A percentile compares a stretch with the other conserved stretches of the same genome.
Evolutionary conservation across 2,797 vertebrate species (phyloP).

Genomic region (Alosa sapidissima): DNA sequence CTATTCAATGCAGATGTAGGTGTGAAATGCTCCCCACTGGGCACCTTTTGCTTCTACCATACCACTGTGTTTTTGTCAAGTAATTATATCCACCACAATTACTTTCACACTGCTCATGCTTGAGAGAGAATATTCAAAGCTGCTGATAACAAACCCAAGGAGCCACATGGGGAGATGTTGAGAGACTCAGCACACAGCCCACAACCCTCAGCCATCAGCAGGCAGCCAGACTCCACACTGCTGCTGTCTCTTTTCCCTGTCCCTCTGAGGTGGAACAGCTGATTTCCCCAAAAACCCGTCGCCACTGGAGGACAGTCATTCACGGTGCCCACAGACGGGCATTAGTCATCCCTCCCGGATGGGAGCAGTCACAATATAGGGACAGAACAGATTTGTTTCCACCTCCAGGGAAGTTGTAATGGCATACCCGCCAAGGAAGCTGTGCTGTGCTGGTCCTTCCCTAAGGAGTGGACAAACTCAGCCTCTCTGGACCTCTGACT

Average conservation of each 20-base stretch:
- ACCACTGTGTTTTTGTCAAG: too few relatives aligned
- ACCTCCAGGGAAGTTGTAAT: neutral
- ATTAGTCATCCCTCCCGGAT: neutral
- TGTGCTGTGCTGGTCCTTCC: neutral
- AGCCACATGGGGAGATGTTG: neutral
- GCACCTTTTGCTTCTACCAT: too few relatives aligned
- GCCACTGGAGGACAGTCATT: neutral
- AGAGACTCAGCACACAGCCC: neutral
- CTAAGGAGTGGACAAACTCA: neutral
- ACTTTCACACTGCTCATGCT: neutral
- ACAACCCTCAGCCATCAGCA: neutral
- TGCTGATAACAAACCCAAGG: neutral
- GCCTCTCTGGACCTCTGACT: neutral
- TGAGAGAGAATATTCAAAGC: neutral
- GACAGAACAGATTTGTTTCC: constrained; percentile 8
- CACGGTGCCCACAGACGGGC: neutral
- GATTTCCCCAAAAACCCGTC: constrained; percentile 12
- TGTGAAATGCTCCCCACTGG: too few relatives aligned
- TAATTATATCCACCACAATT: too few relatives aligned
- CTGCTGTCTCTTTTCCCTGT: neutral
- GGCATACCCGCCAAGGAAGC: neutral
- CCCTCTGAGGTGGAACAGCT: constrained; percentile 1
- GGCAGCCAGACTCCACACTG: neutral
- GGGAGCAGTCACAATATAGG: neutral
- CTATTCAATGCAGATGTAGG: too few relatives aligned